These are phyloP conservation scores for Hermetia illucens DNA, from an alignment of 1,140 invertebrate genomes.

Conservation along the genomic window DNA sequence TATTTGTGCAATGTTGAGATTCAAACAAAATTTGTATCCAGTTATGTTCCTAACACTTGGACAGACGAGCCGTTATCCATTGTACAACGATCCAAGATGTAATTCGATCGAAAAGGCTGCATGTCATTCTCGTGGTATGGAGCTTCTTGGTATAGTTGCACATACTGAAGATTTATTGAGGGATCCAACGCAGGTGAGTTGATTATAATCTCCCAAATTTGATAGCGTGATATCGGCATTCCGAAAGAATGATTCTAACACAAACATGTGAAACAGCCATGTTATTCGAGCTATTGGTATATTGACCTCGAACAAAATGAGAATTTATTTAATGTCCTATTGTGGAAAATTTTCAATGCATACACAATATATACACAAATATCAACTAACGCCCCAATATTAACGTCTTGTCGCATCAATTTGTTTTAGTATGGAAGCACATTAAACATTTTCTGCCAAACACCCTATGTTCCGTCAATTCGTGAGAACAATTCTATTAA, in stretches of 20 bases:
- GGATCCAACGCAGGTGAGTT: conserved; percentile 52
- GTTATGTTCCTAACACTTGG: conserved; percentile 88
- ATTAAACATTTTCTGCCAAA: too few species aligned
- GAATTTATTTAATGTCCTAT: conserved; percentile 4
- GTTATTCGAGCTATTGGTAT: background rate
- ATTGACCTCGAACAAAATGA: background rate
- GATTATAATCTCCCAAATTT: background rate
- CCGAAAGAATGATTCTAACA: too few species aligned
- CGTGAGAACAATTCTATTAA: background rate
- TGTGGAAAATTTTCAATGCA: background rate
- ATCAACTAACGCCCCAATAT: too few species aligned
- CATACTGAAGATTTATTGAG: conserved; percentile 82
- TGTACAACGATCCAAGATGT: conserved; percentile 73
- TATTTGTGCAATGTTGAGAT: conserved; percentile 76
- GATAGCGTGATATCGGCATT: too few species aligned
- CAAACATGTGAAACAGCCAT: too few species aligned
- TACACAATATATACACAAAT: too few species aligned
- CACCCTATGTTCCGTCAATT: background rate
- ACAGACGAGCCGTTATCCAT: conserved; percentile 59
- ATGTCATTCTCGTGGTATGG: conserved; percentile 60
- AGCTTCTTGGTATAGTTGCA: conserved; percentile 77
- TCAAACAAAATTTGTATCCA: conserved; percentile 92
- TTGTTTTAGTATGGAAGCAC: background rate
- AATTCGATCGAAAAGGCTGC: conserved; percentile 66
- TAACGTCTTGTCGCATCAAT: background rate